These are phyloP conservation scores for Probaryconus sp. DNA, from an alignment of 1,140 invertebrate species.

Conservation along the genomic window DNA sequence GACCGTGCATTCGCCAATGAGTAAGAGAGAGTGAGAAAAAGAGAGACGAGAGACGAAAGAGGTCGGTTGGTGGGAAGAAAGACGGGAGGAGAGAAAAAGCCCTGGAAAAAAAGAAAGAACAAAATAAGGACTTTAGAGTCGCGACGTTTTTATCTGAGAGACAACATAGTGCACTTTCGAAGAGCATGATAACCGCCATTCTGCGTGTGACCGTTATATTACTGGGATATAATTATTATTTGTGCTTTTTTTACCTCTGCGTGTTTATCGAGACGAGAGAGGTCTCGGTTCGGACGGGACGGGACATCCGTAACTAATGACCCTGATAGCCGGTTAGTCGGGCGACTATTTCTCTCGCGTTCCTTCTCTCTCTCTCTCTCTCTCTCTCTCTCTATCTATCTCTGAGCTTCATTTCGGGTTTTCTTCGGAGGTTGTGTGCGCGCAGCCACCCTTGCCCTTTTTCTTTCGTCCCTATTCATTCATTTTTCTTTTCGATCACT, in stretches of 20 bases:
- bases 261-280: constrained; percentile 75
- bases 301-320: constrained; percentile 77
- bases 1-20: too few relatives aligned
- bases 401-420: constrained; percentile 15
- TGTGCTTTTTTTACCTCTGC: constrained; percentile 64
- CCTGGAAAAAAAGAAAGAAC: constrained; percentile 59
- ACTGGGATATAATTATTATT: constrained; percentile 75
- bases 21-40: too few relatives aligned
- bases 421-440: constrained; percentile 68
- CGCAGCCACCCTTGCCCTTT: constrained; percentile 35
- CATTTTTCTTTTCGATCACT: constrained; percentile 71
- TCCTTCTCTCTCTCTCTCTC: constrained; percentile 8
- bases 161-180: constrained; percentile 75
- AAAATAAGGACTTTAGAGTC: constrained; percentile 66
- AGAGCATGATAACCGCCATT: constrained; percentile 67
- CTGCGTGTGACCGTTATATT: constrained; percentile 76
- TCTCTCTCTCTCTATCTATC: constrained; percentile 3
- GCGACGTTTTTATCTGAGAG: constrained; percentile 68
- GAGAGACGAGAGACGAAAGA: not conserved
- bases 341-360: constrained; percentile 24
- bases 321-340: constrained; percentile 71
- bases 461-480: constrained; percentile 66
- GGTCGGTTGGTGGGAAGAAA: constrained; percentile 1
- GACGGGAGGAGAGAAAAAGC: constrained; percentile 21
- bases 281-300: constrained; percentile 70